These are phyloP conservation scores for Plemyria rubiginata DNA, from an alignment of 2,888 invertebrate species.

Conservation along the genomic window DNA sequence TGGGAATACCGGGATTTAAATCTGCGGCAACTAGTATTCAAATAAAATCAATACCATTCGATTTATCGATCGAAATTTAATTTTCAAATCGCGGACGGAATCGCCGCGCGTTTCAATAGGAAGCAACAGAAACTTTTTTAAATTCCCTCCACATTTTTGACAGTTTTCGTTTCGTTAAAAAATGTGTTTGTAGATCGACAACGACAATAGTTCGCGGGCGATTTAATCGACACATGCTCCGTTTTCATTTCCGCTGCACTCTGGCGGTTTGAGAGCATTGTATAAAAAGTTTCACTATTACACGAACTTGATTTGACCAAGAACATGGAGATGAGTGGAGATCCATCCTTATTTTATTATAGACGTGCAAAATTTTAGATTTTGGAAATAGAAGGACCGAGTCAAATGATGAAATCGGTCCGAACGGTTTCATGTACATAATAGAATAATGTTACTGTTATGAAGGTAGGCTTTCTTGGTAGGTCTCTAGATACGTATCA, in stretches of 20 bases:
- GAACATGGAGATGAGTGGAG: constrained; percentile 50
- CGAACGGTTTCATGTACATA: no score
- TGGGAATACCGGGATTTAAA: no score
- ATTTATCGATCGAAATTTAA: background rate
- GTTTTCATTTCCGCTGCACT: constrained; percentile 78
- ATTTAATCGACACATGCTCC: constrained; percentile 72
- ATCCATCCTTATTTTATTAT: no score
- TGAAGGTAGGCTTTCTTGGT: no score
- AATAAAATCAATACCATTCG: background rate
- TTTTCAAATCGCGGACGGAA: background rate
- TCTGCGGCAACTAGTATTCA: no score
- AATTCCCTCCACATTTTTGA: constrained; percentile 66
- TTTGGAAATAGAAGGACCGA: no score
- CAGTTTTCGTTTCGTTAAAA: constrained; percentile 59
- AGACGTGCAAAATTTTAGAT: no score
- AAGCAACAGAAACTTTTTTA: constrained; percentile 27
- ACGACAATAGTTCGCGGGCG: constrained; percentile 67
- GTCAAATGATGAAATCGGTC: no score
- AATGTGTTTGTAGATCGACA: constrained; percentile 46
- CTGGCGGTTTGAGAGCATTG: constrained; percentile 68
- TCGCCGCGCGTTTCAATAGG: background rate
- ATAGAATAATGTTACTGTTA: no score
- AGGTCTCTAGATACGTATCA: no score
- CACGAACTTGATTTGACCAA: constrained; percentile 78
- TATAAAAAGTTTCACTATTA: constrained; percentile 81